Base-by-base conservation (phyloP, 2,888 invertebrate genomes). In the Aleiodes testaceus region DNA sequence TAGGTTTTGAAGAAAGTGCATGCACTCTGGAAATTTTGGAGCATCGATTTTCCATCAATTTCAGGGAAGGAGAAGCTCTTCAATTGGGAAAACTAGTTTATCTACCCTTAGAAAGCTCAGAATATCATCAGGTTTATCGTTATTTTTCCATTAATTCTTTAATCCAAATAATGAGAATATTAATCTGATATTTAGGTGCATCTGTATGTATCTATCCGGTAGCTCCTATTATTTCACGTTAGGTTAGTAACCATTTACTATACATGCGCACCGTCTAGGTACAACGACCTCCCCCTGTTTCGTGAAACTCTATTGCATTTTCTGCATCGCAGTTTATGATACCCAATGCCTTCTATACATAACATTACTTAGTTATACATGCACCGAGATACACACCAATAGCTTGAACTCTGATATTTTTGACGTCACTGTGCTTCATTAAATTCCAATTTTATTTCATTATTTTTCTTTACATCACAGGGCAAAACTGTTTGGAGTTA, bases 281-380 rank as follows among this genome's bases (percentile, higher is more conserved):
- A 76, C 76, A 75, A 73, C 73, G 77, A 75, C 77, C 75, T 74
- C 47, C 74, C 63, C 68, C 59, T 55, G 55, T 50, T 59, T 66
- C 59, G 18, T 20, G 44, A 7, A 59, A 49, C 45, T 61, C 59
- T 70, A 70, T 66, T 70, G 66, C 70, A 70, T 55, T 36, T 36
- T 70, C 36, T 49, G 49, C 61, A 69, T 72, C 59, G 53, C 63
- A 63, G 49, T 69, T 70, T 66, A 65, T 72, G 47, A 52, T 55
- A 22, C 63, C 49, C 36, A 36, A 44, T 16, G 65, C 61, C 36
- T 36, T 59, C 59, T 59, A 59, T 42, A 59, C 59, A 36, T 36
- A 16, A 42, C 42, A 59, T 59, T 36, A 59, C 59, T 36, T 59
- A 59, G 59, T 59, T 36, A 36, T 18, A 42, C 30, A 14, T 61